A percentile compares a stretch with the other conserved stretches of the same genome.
Conservation (phyloP, 2,888 invertebrate species). For the Pammene aurita region DNA sequence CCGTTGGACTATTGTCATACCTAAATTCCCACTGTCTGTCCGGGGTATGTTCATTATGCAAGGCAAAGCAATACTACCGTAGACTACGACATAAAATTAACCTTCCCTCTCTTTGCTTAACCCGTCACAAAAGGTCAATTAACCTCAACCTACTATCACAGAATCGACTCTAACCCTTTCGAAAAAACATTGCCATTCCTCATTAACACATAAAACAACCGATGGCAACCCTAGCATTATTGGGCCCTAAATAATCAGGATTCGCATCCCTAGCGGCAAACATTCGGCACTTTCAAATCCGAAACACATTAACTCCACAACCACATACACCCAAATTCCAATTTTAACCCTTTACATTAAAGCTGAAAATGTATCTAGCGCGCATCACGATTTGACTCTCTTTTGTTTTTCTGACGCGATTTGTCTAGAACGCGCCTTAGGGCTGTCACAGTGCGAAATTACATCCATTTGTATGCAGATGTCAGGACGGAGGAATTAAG, state of each 20-base stretch:
- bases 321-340: background rate
- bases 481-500: conserved; percentile 72
- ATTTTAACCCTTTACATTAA: background rate
- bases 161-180: conserved; percentile 54
- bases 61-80: background rate
- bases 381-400: background rate
- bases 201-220: conserved; percentile 60
- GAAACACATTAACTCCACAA: background rate
- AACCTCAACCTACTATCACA: conserved; percentile 42
- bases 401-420: conserved; percentile 55
- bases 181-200: conserved; percentile 57
- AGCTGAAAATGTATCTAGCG: background rate
- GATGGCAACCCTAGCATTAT: conserved; percentile 45
- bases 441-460: conserved; percentile 77
- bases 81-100: background rate
- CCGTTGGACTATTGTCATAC: too few relatives aligned
- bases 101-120: conserved; percentile 14
- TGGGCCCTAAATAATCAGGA: conserved; percentile 42
- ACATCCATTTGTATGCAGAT: conserved; percentile 78
- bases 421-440: conserved; percentile 68
- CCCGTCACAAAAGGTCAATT: conserved; percentile 18
- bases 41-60: background rate
- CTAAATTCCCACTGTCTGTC: too few relatives aligned
- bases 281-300: conserved; percentile 19
- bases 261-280: conserved; percentile 57